Evolutionary conservation across 2,113 vertebrate genomes (phyloP), one percentile per base, ranked within the genome.

Genomic region (Eulacestoma nigropectus): DNA sequence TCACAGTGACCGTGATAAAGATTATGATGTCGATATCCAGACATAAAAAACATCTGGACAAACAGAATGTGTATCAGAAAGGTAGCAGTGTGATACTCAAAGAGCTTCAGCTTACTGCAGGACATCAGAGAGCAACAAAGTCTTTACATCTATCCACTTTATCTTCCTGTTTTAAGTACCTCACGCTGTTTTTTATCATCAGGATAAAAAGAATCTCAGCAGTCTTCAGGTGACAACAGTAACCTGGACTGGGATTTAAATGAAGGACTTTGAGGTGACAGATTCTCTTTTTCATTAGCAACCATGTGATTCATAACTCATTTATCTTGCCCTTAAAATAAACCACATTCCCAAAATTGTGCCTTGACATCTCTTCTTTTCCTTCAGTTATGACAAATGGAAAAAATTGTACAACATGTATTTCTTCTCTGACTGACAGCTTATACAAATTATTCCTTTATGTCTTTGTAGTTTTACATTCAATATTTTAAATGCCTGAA

Each of bases 381-480:
- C 32, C 62, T 84, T 91, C 77, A 79, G 62, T 83, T 82, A 84
- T 62, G 87, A 95, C 29, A 96, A 95, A 96, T 23, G 20, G 46
- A 87, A 94, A 94, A 95, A 94, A 42, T 32, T 76, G 41, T 87
- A 84, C 39, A 87, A 87, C 49, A n/a, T 49, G 30, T 50, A 57
- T 87, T 89, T 85, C 65, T 73, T 60, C n/a, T 84, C 64, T 91
- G 85, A 96, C 22, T 90, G 91, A 94, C 91, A 96, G 87, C 35
- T 96, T 89, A 76, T 46, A 89, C 67, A 93, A 96, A 87, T 91
- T 85, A 64, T 89, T 95, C 55, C 91, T 96, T 91, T 91, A 87
- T 35, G 46, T 87, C 81, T 91, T 90, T 65, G 37, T 72, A 84
- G 39, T 67, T 90, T 91, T 73, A 86, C 47, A 56, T 83, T 79